A percentile compares a stretch with the other conserved stretches of the same genome.
Conservation (phyloP, 2,113 vertebrate species). For the Spheniscus mendiculus region DNA sequence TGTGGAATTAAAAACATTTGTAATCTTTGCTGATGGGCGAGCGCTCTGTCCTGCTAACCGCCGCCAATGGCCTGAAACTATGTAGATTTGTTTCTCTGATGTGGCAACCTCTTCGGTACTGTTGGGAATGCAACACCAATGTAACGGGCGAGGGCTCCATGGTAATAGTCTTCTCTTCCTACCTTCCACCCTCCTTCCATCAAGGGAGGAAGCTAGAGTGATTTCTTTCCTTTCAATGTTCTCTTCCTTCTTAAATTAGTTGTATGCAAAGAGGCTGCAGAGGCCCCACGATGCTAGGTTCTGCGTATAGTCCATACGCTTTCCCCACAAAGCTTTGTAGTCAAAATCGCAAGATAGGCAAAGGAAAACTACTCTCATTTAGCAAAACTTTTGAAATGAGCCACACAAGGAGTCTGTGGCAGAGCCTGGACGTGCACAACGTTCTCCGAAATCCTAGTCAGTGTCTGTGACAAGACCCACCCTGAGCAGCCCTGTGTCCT, state of each 20-base stretch:
- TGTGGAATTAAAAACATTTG: not conserved
- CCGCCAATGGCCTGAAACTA: rapidly evolving
- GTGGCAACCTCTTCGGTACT: not conserved
- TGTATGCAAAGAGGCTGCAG: not conserved
- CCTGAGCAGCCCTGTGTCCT: not conserved
- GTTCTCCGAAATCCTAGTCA: not conserved
- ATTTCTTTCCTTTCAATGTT: not conserved
- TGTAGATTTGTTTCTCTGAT: not conserved
- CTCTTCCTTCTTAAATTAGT: not conserved
- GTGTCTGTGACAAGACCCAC: rapidly evolving
- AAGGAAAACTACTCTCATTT: not conserved
- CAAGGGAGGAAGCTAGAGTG: not conserved
- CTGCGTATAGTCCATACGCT: rapidly evolving
- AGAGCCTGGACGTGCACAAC: not conserved
- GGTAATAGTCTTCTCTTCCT: not conserved
- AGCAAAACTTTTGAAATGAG: not conserved
- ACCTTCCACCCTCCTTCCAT: not conserved
- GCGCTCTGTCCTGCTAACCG: not conserved
- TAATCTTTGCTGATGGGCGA: not conserved
- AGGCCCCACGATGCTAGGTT: not conserved
- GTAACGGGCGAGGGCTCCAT: rapidly evolving
- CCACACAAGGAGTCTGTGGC: not conserved
- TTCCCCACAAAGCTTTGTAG: not conserved
- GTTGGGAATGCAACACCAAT: not conserved
- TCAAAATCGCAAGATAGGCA: not conserved